Evolutionary conservation across 2,797 vertebrate species (phyloP).

Genomic region (Salmo trutta): DNA sequence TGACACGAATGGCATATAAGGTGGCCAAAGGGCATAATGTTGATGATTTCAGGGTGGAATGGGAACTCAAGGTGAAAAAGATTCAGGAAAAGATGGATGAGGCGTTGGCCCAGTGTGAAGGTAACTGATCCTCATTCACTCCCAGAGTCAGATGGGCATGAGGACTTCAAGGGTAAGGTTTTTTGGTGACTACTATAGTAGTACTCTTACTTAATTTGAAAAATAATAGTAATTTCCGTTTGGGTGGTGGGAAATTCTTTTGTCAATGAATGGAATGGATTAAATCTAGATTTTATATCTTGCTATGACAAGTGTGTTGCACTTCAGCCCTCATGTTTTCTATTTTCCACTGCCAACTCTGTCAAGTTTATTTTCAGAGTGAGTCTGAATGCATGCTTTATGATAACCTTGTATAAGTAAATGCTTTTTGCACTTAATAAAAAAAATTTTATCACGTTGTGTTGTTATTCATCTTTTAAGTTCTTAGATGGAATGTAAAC

Average conservation of each 20-base stretch:
- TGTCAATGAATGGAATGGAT: too few relatives aligned
- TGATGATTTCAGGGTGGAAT: constrained; percentile 14
- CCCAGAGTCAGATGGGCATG: background rate
- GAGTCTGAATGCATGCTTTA: background rate
- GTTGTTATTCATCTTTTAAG: background rate
- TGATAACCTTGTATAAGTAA: background rate
- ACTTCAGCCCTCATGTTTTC: too few relatives aligned
- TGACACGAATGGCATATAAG: too few relatives aligned
- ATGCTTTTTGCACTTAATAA: background rate
- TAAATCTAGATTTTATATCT: background rate
- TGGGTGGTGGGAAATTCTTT: too few relatives aligned
- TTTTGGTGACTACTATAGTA: too few relatives aligned
- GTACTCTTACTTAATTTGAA: background rate
- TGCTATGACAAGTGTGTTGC: background rate
- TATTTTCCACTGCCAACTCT: too few relatives aligned
- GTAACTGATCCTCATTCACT: constrained; percentile 6
- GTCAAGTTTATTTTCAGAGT: background rate
- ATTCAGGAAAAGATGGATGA: constrained; percentile 53
- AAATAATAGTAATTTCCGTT: constrained; percentile 19
- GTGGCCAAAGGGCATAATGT: too few relatives aligned
- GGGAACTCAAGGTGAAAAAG: constrained; percentile 34
- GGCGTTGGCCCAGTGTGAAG: constrained; percentile 43
- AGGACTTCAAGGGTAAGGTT: background rate
- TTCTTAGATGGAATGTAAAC: background rate
- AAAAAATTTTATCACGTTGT: too few relatives aligned